Percentiles rank a stretch among this genome's conserved stretches.
These are phyloP conservation scores for Cantharis rufa DNA, from an alignment of 2,888 invertebrate genomes.

Conservation along the genomic window DNA sequence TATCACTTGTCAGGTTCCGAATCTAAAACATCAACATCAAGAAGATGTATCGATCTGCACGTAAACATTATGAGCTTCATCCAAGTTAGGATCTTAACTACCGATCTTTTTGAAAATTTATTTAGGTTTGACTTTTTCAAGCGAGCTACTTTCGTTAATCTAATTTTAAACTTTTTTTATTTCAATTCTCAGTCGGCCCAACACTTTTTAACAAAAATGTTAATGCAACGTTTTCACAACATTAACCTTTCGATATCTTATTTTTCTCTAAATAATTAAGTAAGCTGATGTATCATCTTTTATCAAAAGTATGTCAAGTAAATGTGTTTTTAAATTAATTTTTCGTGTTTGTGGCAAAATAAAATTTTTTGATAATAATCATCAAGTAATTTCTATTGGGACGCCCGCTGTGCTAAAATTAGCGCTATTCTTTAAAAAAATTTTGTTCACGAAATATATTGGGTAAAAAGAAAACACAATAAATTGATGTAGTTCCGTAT, in stretches of 20 bases:
- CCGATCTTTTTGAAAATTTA: conserved; percentile 22
- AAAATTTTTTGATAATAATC: background rate
- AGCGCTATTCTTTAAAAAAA: conserved; percentile 1
- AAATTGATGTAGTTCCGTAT: conserved; percentile 7
- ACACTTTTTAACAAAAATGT: background rate
- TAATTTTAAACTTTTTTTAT: conserved; percentile 18
- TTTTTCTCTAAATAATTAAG: background rate
- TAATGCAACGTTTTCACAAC: background rate
- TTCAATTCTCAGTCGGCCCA: conserved; percentile 8
- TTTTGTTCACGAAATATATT: background rate
- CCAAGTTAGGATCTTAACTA: conserved; percentile 17
- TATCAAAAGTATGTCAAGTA: background rate
- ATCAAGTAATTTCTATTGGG: background rate
- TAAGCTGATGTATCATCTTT: background rate
- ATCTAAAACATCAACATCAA: conserved; percentile 23
- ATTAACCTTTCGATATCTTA: background rate
- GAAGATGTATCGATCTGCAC: conserved; percentile 13
- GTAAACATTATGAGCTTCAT: conserved; percentile 20
- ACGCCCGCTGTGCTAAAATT: background rate
- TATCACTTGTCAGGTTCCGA: conserved; percentile 23
- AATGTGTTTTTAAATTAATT: background rate
- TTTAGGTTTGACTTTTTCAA: conserved; percentile 14
- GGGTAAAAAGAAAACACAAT: conserved; percentile 7
- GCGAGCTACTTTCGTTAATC: conserved; percentile 18
- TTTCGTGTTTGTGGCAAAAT: background rate